Conservation (phyloP, 2,888 invertebrate genomes). For the Bellardia bayeri region DNA sequence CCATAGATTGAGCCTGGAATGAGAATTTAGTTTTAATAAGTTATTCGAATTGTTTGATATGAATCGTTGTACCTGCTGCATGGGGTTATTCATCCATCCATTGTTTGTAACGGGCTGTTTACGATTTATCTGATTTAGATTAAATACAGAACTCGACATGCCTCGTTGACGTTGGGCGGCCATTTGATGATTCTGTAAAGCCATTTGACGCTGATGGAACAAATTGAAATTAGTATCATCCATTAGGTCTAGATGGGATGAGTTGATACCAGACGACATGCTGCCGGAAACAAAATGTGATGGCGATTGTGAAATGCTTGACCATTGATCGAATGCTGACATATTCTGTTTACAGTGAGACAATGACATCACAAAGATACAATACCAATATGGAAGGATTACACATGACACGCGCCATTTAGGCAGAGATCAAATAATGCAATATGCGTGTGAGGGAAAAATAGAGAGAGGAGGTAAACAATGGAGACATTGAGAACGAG, state of each 20-base stretch:
- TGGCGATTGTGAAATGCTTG: conserved; percentile 84
- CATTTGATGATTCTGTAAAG: conserved; percentile 73
- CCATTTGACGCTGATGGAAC: conserved; percentile 79
- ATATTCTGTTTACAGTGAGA: conserved; percentile 75
- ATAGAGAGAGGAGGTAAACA: conserved; percentile 52
- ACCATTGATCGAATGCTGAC: conserved; percentile 83
- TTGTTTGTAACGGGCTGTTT: conserved; percentile 78
- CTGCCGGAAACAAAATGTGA: conserved; percentile 84
- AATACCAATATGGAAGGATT: conserved; percentile 35
- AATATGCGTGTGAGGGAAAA: conserved; percentile 34
- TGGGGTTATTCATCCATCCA: conserved; percentile 80
- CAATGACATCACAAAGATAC: conserved; percentile 69
- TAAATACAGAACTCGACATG: conserved; percentile 86
- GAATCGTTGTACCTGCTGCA: conserved; percentile 86
- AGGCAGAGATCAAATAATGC: neutral
- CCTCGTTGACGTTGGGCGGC: conserved; percentile 72
- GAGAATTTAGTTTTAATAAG: neutral
- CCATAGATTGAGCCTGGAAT: conserved; percentile 88
- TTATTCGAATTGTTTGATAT: neutral
- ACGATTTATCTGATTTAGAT: conserved; percentile 84
- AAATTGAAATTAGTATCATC: conserved; percentile 82
- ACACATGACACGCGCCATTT: conserved; percentile 39
- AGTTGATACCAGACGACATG: conserved; percentile 84
- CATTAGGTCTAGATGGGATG: conserved; percentile 83
- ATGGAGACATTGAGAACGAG: conserved; percentile 54